Evolutionary conservation across 2,113 vertebrate genomes (phyloP).

Genomic region (Clarias magur): DNA sequence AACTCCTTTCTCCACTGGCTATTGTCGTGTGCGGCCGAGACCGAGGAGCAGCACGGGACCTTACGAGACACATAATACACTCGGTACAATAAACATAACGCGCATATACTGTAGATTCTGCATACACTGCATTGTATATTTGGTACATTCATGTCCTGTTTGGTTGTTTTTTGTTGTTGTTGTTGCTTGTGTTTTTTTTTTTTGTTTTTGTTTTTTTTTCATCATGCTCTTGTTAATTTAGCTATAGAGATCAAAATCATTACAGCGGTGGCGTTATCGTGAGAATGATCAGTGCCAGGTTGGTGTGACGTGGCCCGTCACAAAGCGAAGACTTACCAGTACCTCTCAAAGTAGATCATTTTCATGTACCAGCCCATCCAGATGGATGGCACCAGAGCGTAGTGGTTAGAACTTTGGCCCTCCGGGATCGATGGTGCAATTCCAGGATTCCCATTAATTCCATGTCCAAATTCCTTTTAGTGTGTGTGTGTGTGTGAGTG

Average conservation of each 20-base stretch:
- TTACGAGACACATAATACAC: background rate
- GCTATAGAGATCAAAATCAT: background rate
- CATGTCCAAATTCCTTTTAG: too few species aligned
- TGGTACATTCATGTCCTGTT: background rate
- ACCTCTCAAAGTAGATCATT: background rate
- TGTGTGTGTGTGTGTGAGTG: too few species aligned
- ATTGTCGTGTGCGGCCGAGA: slow-evolving; percentile 10
- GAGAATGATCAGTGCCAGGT: background rate
- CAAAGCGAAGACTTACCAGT: background rate
- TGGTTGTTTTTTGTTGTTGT: background rate
- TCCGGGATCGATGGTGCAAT: too few species aligned
- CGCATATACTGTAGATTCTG: background rate
- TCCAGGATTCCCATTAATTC: too few species aligned
- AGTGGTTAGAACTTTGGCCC: too few species aligned
- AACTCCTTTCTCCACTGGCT: slow-evolving; percentile 21
- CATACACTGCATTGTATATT: background rate
- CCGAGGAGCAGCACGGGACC: background rate
- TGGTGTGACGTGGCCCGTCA: background rate
- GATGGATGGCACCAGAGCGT: background rate
- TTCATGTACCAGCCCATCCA: background rate
- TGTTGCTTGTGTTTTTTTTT: background rate
- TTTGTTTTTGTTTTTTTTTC: background rate
- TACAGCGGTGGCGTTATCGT: background rate
- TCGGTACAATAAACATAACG: background rate
- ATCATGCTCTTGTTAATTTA: background rate